Conservation (phyloP, 2,888 invertebrate species). For the Stratiomys singularior region DNA sequence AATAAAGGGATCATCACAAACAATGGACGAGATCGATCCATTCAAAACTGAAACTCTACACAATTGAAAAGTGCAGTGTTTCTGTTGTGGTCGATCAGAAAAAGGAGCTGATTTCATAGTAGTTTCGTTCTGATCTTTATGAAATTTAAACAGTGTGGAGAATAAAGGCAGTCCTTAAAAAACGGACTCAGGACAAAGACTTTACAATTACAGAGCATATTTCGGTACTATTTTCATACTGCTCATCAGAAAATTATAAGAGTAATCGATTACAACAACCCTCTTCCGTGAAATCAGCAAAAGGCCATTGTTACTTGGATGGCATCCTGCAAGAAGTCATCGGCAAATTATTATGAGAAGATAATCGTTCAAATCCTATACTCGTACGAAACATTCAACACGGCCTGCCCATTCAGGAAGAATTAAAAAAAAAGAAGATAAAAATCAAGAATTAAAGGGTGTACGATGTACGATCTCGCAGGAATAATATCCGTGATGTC, state of each 20-base stretch:
- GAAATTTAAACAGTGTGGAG: not conserved
- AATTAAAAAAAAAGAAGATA: not conserved
- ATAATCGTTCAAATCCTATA: not conserved
- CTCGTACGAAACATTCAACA: not conserved
- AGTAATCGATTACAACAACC: not conserved
- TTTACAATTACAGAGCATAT: too few species aligned
- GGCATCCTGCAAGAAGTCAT: not conserved
- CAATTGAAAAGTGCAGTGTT: too few species aligned
- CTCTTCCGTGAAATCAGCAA: not conserved
- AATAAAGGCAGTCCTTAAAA: too few species aligned
- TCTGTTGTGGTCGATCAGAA: too few species aligned
- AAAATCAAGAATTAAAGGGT: slow-evolving; percentile 12
- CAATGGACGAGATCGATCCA: slow-evolving; percentile 9
- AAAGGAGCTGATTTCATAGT: too few species aligned
- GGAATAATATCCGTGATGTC: slow-evolving; percentile 42
- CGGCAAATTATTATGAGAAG: slow-evolving; percentile 8
- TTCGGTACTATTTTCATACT: not conserved
- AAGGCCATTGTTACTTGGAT: not conserved
- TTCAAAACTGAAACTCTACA: slow-evolving; percentile 20
- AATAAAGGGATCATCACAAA: not conserved
- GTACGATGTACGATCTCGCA: slow-evolving; percentile 19
- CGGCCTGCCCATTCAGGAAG: slow-evolving; percentile 16
- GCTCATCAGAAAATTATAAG: not conserved
- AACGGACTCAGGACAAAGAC: too few species aligned
- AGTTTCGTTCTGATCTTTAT: too few species aligned